A percentile compares a stretch with the other conserved stretches of the same genome.
phyloP scores from a whole-genome alignment of 2,113 vertebrate genomes.

The Australoheros scitulus region DNA sequence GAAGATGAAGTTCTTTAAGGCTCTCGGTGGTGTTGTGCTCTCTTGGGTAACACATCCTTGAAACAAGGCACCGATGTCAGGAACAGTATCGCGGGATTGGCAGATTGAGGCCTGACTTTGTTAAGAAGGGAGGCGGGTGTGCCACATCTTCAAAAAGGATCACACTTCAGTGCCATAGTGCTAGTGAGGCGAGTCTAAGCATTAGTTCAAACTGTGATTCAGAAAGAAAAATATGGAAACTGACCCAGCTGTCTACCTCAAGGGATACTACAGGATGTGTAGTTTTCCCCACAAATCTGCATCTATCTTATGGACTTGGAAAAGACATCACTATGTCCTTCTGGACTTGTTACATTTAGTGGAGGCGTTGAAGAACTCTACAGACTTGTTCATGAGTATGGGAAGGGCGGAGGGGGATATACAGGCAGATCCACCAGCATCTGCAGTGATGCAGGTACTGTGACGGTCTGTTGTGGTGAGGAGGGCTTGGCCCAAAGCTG shows the following conservation, averaged over 20 bases:
- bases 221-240: not conserved
- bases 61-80: not conserved
- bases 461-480: not conserved
- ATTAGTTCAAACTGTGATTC: not conserved
- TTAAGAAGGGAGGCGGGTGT: not conserved
- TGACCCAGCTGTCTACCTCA: not conserved
- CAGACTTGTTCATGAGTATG: not conserved
- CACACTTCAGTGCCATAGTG: not conserved
- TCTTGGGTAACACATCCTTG: not conserved
- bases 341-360: not conserved
- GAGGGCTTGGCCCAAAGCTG: not conserved
- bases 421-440: not conserved
- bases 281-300: not conserved
- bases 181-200: not conserved
- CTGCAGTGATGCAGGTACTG: not conserved
- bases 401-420: not conserved
- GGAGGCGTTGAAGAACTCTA: not conserved
- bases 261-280: not conserved
- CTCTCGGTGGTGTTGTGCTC: not conserved
- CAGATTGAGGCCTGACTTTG: not conserved
- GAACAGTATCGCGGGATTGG: not conserved
- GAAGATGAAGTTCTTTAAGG: not conserved
- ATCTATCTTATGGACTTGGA: not conserved
- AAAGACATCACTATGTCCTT: not conserved
- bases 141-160: not conserved